Conservation (phyloP, 2,888 invertebrate genomes). For the Polia nebulosa region DNA sequence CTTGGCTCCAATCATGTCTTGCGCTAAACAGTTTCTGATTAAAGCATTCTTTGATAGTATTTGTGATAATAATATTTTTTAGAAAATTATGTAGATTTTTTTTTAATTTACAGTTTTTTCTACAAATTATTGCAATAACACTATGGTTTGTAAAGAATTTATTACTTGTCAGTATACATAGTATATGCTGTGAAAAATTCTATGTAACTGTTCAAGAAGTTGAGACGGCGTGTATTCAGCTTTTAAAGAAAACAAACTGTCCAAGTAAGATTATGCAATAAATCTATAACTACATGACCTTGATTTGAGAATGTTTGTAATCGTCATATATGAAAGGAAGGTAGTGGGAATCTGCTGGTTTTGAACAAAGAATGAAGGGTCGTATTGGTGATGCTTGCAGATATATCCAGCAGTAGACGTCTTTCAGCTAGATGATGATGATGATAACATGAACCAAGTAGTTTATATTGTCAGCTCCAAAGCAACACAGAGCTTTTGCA, state of each 20-base stretch:
- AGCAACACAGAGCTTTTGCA: no score
- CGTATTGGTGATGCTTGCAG: neutral
- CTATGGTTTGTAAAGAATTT: slow-evolving; percentile 12
- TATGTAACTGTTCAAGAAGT: slow-evolving; percentile 17
- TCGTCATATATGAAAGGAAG: neutral
- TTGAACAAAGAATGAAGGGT: neutral
- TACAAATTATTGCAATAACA: neutral
- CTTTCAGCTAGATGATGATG: neutral
- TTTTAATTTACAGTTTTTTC: neutral
- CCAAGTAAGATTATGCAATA: slow-evolving; percentile 9
- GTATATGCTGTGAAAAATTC: slow-evolving; percentile 24
- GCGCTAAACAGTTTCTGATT: neutral
- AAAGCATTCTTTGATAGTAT: neutral
- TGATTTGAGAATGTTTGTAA: neutral
- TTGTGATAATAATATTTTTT: neutral
- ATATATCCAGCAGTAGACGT: neutral
- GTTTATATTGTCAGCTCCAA: no score
- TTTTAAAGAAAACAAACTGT: slow-evolving; percentile 9
- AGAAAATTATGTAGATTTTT: neutral
- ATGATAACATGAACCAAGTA: neutral
- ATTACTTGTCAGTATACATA: neutral
- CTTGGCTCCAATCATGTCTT: neutral
- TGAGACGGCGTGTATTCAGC: slow-evolving; percentile 13
- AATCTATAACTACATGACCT: neutral
- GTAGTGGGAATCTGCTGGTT: neutral